Evolutionary conservation across 2,888 invertebrate species (phyloP).

Genomic region (Scaptomyza cyrtandrae): DNA sequence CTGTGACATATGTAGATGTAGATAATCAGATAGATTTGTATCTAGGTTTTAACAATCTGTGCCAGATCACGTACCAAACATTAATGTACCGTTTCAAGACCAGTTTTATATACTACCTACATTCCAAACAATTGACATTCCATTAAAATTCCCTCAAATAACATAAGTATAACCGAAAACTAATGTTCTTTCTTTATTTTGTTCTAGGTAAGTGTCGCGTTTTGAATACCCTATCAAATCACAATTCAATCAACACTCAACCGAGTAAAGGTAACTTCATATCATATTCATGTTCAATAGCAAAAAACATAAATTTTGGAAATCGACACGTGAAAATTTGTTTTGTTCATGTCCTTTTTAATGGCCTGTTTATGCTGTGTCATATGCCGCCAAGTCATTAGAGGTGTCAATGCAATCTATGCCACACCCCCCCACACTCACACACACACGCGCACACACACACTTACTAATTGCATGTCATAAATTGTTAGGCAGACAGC

Average conservation of each 20-base stretch:
- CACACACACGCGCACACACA: conserved; percentile 8
- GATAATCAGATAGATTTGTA: conserved; percentile 22
- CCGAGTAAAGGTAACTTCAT: not conserved
- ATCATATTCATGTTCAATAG: conserved; percentile 33
- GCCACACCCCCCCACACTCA: too few relatives aligned
- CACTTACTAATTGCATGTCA: conserved; percentile 57
- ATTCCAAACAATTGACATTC: too few relatives aligned
- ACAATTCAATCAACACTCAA: conserved; percentile 36
- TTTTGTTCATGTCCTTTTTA: conserved; percentile 39
- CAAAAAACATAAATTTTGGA: conserved; percentile 53
- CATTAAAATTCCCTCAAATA: not conserved
- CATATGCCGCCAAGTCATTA: conserved; percentile 68
- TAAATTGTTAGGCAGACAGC: conserved; percentile 60
- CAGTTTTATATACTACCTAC: too few relatives aligned
- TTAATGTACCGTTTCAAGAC: not conserved
- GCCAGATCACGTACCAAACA: conserved; percentile 9
- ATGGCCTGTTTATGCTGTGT: conserved; percentile 74
- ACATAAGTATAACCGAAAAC: not conserved
- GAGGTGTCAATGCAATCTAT: conserved; percentile 78
- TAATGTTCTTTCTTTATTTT: conserved; percentile 6
- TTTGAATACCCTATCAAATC: conserved; percentile 23
- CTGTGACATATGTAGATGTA: conserved; percentile 18
- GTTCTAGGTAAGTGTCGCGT: conserved; percentile 66
- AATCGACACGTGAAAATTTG: conserved; percentile 58
- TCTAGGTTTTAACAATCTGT: conserved; percentile 7